phyloP scores from a whole-genome alignment of 2,113 vertebrate species.

The Opisthocomus hoazin region DNA sequence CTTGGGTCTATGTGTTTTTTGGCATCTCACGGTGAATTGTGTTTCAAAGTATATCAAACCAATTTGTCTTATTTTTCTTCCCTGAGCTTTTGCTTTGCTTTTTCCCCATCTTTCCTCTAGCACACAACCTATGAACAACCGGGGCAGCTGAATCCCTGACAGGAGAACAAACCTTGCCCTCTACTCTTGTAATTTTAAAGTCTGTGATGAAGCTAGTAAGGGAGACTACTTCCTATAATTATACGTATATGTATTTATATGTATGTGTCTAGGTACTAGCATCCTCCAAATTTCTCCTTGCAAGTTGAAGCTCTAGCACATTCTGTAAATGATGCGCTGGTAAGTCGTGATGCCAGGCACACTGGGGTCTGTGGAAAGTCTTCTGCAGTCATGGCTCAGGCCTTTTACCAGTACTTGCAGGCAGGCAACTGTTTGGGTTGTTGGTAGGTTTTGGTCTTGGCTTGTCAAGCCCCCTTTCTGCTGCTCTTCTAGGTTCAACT shows the following conservation, averaged over 20 bases:
- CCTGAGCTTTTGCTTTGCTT: not conserved
- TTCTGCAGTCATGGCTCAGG: not conserved
- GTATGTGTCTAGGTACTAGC: fast-evolving
- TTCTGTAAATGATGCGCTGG: not conserved
- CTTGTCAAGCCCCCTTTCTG: not conserved
- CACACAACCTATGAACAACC: fast-evolving
- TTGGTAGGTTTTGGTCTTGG: not conserved
- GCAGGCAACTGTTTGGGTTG: not conserved
- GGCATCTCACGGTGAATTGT: not conserved
- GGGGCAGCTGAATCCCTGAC: too few species aligned
- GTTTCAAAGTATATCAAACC: too few species aligned
- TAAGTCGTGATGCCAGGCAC: fast-evolving
- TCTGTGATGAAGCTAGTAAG: not conserved
- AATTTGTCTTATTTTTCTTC: fast-evolving
- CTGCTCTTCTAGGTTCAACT: not conserved
- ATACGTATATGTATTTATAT: too few species aligned
- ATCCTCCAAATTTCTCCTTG: not conserved
- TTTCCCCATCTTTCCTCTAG: not conserved
- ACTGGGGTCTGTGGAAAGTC: fast-evolving
- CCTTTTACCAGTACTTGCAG: not conserved
- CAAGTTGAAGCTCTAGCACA: fast-evolving
- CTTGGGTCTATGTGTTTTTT: not conserved
- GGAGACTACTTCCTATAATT: not conserved
- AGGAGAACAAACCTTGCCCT: not conserved
- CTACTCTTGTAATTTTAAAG: not conserved